These are phyloP conservation scores for Malurus elegans DNA, from an alignment of 2,113 vertebrate species.

Conservation along the genomic window DNA sequence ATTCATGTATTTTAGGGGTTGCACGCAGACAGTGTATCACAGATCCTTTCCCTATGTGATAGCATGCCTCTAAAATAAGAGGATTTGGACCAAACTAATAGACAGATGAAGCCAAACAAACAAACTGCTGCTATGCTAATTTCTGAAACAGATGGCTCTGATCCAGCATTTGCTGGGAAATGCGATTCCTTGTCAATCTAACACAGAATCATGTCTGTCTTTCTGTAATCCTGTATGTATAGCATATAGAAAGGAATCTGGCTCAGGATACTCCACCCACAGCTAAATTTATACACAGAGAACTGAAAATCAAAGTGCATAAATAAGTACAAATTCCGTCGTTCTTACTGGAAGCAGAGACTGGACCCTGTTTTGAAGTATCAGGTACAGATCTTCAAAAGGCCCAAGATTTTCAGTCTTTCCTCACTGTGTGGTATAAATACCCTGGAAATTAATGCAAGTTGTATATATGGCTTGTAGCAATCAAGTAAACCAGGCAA, in stretches of 20 bases:
- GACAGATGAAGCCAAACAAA: constrained; percentile 60
- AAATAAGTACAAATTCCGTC: constrained; percentile 10
- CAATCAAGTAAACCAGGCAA: background rate
- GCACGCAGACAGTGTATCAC: background rate
- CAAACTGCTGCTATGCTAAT: constrained; percentile 54
- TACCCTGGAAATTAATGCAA: constrained; percentile 1
- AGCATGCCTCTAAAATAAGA: background rate
- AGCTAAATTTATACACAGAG: constrained; percentile 50
- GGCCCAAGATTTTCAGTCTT: background rate
- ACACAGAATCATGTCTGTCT: background rate
- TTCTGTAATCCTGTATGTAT: constrained; percentile 22
- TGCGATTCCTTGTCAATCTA: constrained; percentile 43
- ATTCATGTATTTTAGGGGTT: background rate
- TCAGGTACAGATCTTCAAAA: constrained; percentile 28
- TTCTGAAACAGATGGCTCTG: constrained; percentile 57
- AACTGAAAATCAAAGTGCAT: constrained; percentile 47
- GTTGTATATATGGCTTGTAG: background rate
- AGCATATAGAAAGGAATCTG: constrained; percentile 20
- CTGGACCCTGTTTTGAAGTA: constrained; percentile 35
- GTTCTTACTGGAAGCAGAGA: background rate
- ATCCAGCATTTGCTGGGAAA: constrained; percentile 42
- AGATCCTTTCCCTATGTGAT: background rate
- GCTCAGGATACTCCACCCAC: constrained; percentile 17
- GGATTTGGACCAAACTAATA: constrained; percentile 51
- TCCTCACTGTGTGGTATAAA: background rate